Evolutionary conservation across 2,113 vertebrate genomes (phyloP), one percentile per base, ranked within the genome.

Genomic region (Mormyrus iriodes): DNA sequence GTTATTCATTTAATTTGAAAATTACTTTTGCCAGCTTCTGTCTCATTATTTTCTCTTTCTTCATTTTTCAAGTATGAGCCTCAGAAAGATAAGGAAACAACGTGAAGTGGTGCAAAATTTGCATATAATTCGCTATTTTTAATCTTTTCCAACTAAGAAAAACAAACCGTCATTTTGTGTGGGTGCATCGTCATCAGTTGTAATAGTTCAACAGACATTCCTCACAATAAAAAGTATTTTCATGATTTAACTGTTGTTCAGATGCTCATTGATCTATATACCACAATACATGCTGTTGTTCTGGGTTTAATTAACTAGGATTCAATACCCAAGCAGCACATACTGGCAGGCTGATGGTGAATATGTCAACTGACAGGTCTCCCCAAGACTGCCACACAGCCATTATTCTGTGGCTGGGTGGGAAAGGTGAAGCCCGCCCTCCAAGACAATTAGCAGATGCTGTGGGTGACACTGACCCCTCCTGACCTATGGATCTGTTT

Each of bases 371-470:
- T 94, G 94, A 90, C 93, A 52, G 88, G n/a, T 61, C 61, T 46
- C 89, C 89, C 88, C 85, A 90, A 90, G 91, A 85, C 73, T 84
- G 91, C 90, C 91, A 91, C 88, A 90, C 93, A 84, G 92, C 92
- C 88, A 93, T 93, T 93, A n/a, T 5, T 12, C 90, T 88, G 91
- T 91, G 90, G 92, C 94, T 92, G 91, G 92, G 15, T 27, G 73
- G 89, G 89, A 76, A 24, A 19, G 53, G 82, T 92, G 92, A 90
- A 90, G 93, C 92, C 93, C 39, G 93, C 92, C 92, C 95, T 92
- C 90, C 92, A 88, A 93, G 94, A 95, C 94, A 95, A 96, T 95
- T 95, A 96, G 95, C 95, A 96, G 95, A 95, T 96, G 95, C 94
- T 93, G 91, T 85, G 88, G 53, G 91, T 90, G 13, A 88, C 90